A percentile compares a stretch with the other conserved stretches of the same genome.
Conservation (phyloP, 2,888 invertebrate genomes). For the Drosophila vallismaia region DNA sequence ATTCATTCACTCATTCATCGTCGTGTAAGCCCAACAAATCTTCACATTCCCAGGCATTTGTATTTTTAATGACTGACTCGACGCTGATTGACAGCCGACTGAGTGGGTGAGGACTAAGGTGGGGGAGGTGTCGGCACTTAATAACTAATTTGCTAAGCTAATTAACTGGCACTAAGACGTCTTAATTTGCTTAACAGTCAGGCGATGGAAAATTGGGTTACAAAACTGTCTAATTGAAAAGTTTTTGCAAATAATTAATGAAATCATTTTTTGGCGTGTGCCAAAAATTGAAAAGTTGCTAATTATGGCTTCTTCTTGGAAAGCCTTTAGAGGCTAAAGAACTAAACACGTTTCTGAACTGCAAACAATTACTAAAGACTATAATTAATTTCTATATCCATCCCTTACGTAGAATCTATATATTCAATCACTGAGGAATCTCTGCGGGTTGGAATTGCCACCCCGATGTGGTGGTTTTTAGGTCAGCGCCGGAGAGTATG, state of each 20-base stretch:
- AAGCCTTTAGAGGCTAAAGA: neutral
- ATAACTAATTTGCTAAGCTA: conserved; percentile 33
- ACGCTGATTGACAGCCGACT: conserved; percentile 41
- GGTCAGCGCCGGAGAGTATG: conserved; percentile 75
- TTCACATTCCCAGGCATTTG: conserved; percentile 46
- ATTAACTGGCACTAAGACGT: conserved; percentile 36
- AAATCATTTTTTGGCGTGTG: neutral
- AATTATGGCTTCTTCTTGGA: neutral
- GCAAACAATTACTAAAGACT: neutral
- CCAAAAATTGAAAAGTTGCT: neutral
- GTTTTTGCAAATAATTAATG: neutral
- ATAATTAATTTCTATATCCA: too few species aligned
- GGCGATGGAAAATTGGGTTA: neutral
- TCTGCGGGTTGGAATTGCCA: conserved; percentile 49
- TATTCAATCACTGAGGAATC: neutral
- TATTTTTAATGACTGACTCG: conserved; percentile 42
- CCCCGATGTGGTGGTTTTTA: conserved; percentile 57
- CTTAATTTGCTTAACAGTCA: conserved; percentile 27
- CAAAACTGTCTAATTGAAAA: neutral
- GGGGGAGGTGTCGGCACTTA: conserved; percentile 31
- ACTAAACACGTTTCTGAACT: neutral
- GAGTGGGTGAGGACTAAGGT: conserved; percentile 17
- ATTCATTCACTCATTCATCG: conserved; percentile 60
- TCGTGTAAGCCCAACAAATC: conserved; percentile 38
- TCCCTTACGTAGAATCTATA: neutral